These are phyloP conservation scores for Margaritifera margaritifera DNA, from an alignment of 2,888 invertebrate genomes.

Conservation along the genomic window DNA sequence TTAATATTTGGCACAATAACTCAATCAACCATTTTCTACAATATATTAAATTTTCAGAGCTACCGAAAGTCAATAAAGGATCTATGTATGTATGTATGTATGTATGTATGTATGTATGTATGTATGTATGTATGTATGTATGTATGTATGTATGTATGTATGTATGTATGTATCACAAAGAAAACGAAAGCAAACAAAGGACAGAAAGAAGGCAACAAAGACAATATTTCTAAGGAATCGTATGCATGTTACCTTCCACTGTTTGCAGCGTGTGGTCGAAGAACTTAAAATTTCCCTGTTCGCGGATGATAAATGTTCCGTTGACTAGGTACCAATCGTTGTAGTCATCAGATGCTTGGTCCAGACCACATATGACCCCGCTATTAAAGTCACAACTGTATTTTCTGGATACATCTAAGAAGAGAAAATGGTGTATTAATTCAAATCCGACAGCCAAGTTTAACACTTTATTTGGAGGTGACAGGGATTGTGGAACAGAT, in stretches of 20 bases:
- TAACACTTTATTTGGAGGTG: background rate
- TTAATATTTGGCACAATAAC: background rate
- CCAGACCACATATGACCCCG: slow-evolving; percentile 55
- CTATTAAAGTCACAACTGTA: slow-evolving; percentile 62
- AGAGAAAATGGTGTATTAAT: too few species aligned
- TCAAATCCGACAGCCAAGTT: too few species aligned
- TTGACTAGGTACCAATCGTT: slow-evolving; percentile 57
- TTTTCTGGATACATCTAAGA: slow-evolving; percentile 7
- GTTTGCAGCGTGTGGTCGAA: slow-evolving; percentile 49
- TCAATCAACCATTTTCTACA: too few species aligned
- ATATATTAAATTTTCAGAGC: too few species aligned
- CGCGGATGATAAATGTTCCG: slow-evolving; percentile 29
- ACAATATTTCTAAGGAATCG: background rate
- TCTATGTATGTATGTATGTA: too few species aligned
- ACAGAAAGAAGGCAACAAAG: background rate
- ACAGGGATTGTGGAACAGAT: background rate
- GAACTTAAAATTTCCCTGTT: slow-evolving; percentile 13
- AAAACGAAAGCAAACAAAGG: background rate
- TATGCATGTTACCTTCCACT: slow-evolving; percentile 35
- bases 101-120: too few species aligned
- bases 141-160: background rate
- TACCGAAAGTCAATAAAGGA: too few species aligned
- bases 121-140: too few species aligned
- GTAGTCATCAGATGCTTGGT: slow-evolving; percentile 48
- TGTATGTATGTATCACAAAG: background rate